A percentile compares a stretch with the other conserved stretches of the same genome.
phyloP scores from a whole-genome alignment of 2,113 vertebrate genomes.

The Corvus hawaiiensis region DNA sequence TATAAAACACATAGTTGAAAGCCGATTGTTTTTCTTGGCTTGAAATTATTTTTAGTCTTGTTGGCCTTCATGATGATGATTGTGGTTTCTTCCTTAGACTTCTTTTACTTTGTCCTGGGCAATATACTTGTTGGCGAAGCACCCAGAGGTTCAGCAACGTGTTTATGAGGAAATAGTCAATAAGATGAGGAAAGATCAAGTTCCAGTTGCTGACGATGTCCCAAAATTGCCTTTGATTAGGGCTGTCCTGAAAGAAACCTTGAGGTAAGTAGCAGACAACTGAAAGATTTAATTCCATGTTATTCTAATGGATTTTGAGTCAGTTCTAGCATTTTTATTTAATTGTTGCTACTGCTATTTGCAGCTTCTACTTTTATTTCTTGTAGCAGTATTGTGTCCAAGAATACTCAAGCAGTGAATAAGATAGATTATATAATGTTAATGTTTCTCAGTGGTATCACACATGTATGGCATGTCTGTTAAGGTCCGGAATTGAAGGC shows the following conservation, averaged over 20 bases:
- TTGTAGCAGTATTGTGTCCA: not conserved
- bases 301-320: not conserved
- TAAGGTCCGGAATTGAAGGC: not conserved
- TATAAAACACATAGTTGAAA: not conserved
- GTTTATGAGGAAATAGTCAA: conserved; percentile 77
- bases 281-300: not conserved
- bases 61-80: not conserved
- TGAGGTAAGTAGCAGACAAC: conserved; percentile 72
- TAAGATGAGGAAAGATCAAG: conserved; percentile 70
- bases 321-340: not conserved
- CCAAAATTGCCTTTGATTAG: conserved; percentile 80
- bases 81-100: conserved; percentile 72
- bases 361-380: not conserved
- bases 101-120: conserved; percentile 90
- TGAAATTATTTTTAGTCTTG: not conserved
- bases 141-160: conserved; percentile 79
- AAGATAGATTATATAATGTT: not conserved
- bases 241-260: conserved; percentile 89
- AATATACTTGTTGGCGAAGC: conserved; percentile 81
- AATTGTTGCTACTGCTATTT: not conserved
- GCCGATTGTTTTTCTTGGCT: not conserved
- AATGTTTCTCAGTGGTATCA: not conserved
- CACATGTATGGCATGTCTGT: not conserved
- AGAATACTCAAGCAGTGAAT: not conserved
- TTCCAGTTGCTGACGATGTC: conserved; percentile 78